Percentiles rank a stretch among this genome's conserved stretches.
Conservation (phyloP, 2,888 invertebrate genomes). For the Acronicta psi region DNA sequence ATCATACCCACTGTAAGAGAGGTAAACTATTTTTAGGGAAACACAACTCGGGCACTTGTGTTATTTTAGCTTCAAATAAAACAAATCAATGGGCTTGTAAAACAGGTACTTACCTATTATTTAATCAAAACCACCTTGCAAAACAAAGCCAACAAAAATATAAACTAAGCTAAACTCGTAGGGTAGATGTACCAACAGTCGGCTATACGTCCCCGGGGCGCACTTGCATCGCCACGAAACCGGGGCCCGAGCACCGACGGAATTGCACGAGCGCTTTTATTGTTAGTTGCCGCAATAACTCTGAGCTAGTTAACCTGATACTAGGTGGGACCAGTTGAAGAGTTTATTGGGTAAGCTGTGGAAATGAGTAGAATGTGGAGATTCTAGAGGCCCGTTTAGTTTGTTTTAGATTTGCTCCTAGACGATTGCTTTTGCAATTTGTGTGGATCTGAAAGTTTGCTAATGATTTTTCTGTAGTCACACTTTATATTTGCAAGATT, state of each 20-base stretch:
- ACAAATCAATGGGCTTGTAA: not conserved
- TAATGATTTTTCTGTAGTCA: not conserved
- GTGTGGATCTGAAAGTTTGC: constrained; percentile 1
- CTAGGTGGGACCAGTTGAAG: constrained; percentile 48
- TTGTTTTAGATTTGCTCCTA: constrained; percentile 7
- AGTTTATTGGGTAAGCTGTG: constrained; percentile 41
- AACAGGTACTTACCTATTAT: not conserved
- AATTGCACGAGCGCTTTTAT: constrained; percentile 65
- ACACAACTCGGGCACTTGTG: too few species aligned
- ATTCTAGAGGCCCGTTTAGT: not conserved
- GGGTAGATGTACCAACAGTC: constrained; percentile 48
- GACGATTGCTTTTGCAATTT: constrained; percentile 7
- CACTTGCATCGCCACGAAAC: constrained; percentile 56
- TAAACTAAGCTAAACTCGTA: constrained; percentile 42
- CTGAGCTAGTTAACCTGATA: constrained; percentile 65
- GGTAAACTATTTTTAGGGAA: too few species aligned
- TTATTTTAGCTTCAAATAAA: too few species aligned
- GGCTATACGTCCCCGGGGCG: constrained; percentile 58
- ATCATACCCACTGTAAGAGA: too few species aligned
- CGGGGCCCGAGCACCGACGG: constrained; percentile 45
- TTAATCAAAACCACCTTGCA: constrained; percentile 33
- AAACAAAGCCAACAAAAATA: constrained; percentile 39
- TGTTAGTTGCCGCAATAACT: constrained; percentile 61
- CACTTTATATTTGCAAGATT: too few species aligned
- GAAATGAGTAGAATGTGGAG: constrained; percentile 7